phyloP scores from a whole-genome alignment of 2,113 vertebrate species.

The Bos javanicus region DNA sequence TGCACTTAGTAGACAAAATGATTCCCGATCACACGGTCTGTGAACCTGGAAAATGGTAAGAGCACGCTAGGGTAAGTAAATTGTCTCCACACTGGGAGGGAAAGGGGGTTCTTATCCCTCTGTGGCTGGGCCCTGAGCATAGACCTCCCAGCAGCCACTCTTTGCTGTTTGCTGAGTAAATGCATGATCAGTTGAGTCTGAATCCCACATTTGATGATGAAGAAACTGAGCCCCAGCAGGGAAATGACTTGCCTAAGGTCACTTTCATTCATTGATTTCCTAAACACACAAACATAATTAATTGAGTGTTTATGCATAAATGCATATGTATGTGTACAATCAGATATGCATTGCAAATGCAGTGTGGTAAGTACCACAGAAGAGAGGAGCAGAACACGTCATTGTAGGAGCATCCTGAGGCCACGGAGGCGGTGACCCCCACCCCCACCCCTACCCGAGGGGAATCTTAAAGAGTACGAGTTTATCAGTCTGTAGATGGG shows the following conservation, averaged over 20 bases:
- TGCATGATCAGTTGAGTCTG: not conserved
- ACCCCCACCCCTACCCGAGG: not conserved
- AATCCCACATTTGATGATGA: not conserved
- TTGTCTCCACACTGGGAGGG: not conserved
- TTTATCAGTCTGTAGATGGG: not conserved
- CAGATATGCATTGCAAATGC: too few species aligned
- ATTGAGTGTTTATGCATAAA: not conserved
- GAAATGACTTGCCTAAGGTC: not conserved
- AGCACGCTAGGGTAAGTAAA: not conserved
- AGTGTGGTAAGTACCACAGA: not conserved
- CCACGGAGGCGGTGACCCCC: not conserved
- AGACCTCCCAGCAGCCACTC: not conserved
- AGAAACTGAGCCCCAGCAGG: not conserved
- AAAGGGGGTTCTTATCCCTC: not conserved
- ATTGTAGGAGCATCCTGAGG: not conserved
- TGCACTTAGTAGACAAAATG: not conserved
- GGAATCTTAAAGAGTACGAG: not conserved
- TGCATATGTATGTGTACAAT: not conserved
- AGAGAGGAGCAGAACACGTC: fast-evolving
- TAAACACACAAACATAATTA: not conserved
- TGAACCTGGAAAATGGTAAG: too few species aligned
- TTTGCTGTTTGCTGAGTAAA: not conserved
- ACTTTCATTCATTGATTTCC: not conserved
- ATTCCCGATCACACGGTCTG: fast-evolving
- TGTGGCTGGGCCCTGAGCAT: not conserved